A percentile compares a stretch with the other conserved stretches of the same genome.
These are phyloP conservation scores for Coluber constrictor DNA, from an alignment of 2,797 vertebrate genomes.

Conservation along the genomic window DNA sequence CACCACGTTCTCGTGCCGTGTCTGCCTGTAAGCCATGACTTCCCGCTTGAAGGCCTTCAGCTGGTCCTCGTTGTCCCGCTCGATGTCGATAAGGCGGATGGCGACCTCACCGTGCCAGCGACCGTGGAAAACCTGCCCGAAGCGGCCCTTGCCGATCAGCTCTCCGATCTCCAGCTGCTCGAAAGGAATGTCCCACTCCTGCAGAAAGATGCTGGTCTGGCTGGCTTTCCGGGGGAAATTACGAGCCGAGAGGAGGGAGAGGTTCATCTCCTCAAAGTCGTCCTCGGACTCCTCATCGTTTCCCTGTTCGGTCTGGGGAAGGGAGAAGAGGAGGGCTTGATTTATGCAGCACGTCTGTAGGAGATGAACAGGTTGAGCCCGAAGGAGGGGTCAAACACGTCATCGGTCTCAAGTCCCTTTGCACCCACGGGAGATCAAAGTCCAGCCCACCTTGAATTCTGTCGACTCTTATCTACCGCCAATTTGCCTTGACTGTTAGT, in stretches of 20 bases:
- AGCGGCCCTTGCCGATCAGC: constrained; percentile 95
- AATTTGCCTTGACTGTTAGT: not conserved
- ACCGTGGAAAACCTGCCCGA: constrained; percentile 94
- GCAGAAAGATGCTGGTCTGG: constrained; percentile 99
- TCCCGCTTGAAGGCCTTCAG: constrained; percentile 97
- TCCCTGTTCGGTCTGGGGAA: constrained; percentile 85
- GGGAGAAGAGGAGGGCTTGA: not conserved
- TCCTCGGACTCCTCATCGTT: constrained; percentile 91
- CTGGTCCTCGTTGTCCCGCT: constrained; percentile 96
- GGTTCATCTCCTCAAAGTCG: constrained; percentile 98
- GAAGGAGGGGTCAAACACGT: not conserved
- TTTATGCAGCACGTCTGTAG: not conserved
- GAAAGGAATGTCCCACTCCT: constrained; percentile 99
- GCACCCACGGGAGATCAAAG: not conserved
- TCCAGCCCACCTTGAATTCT: not conserved
- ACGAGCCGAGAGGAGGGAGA: constrained; percentile 90
- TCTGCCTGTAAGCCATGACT: constrained; percentile 98
- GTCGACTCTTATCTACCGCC: not conserved
- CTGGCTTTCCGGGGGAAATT: constrained; percentile 98
- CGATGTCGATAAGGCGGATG: constrained; percentile 95
- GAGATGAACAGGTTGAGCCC: not conserved
- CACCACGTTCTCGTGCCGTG: constrained; percentile 96
- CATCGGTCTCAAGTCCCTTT: not conserved
- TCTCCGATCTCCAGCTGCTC: constrained; percentile 97
- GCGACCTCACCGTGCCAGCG: constrained; percentile 98